Conservation (phyloP, 2,888 invertebrate genomes). For the Tanytarsus gracilentus region DNA sequence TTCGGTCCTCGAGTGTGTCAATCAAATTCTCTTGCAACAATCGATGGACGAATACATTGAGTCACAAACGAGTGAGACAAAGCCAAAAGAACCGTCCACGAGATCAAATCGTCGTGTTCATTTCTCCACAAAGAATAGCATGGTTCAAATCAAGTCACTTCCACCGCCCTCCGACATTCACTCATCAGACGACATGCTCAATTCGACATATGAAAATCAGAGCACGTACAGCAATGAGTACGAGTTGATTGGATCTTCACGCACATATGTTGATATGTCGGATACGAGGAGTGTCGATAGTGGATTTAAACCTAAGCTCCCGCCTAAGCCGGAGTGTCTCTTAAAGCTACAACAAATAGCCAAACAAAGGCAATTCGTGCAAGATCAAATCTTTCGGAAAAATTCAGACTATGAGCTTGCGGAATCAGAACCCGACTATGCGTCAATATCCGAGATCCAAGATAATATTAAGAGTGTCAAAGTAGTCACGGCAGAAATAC, state of each 20-base stretch:
- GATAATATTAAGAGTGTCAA: slow-evolving; percentile 45
- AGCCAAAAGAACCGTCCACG: slow-evolving; percentile 35
- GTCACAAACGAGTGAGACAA: slow-evolving; percentile 47
- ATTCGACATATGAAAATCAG: slow-evolving; percentile 45
- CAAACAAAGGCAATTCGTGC: slow-evolving; percentile 30
- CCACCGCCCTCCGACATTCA: slow-evolving; percentile 2
- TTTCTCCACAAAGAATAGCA: slow-evolving; percentile 55
- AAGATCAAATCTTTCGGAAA: slow-evolving; percentile 14
- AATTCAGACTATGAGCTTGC: slow-evolving; percentile 32
- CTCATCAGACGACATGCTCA: neutral
- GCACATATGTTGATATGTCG: slow-evolving; percentile 54
- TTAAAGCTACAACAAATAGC: slow-evolving; percentile 51
- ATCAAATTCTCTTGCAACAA: slow-evolving; percentile 72
- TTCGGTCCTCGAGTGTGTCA: slow-evolving; percentile 77
- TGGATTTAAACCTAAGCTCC: slow-evolving; percentile 52
- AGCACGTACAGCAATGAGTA: slow-evolving; percentile 68
- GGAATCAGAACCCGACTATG: slow-evolving; percentile 60
- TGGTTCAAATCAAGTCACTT: slow-evolving; percentile 43
- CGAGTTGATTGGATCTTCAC: slow-evolving; percentile 51
- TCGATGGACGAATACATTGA: slow-evolving; percentile 47
- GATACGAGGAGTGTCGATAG: slow-evolving; percentile 40
- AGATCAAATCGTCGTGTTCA: slow-evolving; percentile 48
- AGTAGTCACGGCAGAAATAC: slow-evolving; percentile 42
- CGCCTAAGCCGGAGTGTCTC: slow-evolving; percentile 68
- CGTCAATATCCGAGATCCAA: slow-evolving; percentile 62